phyloP scores from a whole-genome alignment of 1,140 invertebrate species.

The Drosophila nannoptera region DNA sequence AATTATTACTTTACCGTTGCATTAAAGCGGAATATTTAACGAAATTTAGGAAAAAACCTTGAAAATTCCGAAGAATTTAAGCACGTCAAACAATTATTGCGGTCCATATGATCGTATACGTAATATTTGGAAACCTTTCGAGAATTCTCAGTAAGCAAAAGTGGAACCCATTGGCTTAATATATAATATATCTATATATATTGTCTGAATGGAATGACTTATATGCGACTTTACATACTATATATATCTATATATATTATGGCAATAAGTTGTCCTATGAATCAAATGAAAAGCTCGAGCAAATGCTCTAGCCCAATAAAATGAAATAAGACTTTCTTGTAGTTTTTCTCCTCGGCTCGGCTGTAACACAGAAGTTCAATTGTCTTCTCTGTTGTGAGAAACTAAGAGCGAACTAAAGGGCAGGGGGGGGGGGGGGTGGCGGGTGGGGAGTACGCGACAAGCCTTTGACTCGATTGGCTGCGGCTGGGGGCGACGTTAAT shows the following conservation, averaged over 20 bases:
- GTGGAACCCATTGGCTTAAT: too few species aligned
- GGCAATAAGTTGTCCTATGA: too few species aligned
- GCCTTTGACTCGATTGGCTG: slow-evolving; percentile 25
- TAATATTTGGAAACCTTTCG: background rate
- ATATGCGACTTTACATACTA: too few species aligned
- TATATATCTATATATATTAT: too few species aligned
- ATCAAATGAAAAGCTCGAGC: background rate
- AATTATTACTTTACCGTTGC: too few species aligned
- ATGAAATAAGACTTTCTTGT: background rate
- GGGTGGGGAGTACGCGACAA: background rate
- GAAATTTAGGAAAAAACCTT: too few species aligned
- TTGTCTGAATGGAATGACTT: too few species aligned
- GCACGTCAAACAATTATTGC: too few species aligned
- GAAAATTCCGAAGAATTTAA: too few species aligned
- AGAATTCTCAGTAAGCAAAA: background rate
- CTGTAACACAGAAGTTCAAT: slow-evolving; percentile 6
- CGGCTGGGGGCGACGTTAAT: slow-evolving; percentile 62
- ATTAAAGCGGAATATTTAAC: too few species aligned
- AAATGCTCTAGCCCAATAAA: background rate
- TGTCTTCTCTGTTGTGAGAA: background rate
- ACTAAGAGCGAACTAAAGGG: slow-evolving; percentile 9
- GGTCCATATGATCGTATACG: background rate
- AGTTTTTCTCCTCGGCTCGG: background rate
- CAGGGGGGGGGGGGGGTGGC: too few species aligned
- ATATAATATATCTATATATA: too few species aligned